Evolutionary conservation across 2,888 invertebrate species (phyloP).

Genomic region (Drosophila conformis): DNA sequence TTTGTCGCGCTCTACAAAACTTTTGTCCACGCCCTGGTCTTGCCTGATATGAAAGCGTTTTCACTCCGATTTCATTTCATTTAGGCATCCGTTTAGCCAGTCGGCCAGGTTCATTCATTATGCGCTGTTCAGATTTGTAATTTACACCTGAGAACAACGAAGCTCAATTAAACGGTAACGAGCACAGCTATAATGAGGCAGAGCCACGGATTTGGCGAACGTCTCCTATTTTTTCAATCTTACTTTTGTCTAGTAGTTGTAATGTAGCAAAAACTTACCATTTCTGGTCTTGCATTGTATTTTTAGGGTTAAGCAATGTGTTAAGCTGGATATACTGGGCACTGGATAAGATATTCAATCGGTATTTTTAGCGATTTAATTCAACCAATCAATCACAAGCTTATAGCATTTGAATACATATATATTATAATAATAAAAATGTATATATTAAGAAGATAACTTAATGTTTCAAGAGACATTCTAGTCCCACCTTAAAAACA

Average conservation of each 20-base stretch:
- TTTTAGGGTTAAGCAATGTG: not conserved
- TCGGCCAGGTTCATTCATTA: slow-evolving; percentile 66
- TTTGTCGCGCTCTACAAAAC: slow-evolving; percentile 68
- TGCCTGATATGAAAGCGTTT: slow-evolving; percentile 71
- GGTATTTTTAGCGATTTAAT: not conserved
- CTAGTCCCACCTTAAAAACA: not conserved
- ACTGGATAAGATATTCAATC: not conserved
- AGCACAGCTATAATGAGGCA: slow-evolving; percentile 16
- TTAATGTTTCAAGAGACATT: not conserved
- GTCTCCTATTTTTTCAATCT: not conserved
- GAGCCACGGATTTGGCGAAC: not conserved
- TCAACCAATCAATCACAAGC: not conserved
- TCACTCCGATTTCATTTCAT: slow-evolving; percentile 79
- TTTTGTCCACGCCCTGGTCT: slow-evolving; percentile 52
- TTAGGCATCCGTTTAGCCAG: slow-evolving; percentile 63
- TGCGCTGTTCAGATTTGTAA: slow-evolving; percentile 76
- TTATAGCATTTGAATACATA: not conserved
- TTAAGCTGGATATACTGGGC: not conserved
- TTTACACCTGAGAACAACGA: slow-evolving; percentile 72
- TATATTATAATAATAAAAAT: not conserved
- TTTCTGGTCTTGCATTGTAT: not conserved
- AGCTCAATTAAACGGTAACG: slow-evolving; percentile 42
- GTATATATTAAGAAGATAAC: not conserved
- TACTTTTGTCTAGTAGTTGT: not conserved
- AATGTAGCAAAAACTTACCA: not conserved